A percentile compares a stretch with the other conserved stretches of the same genome.
phyloP scores from a whole-genome alignment of 2,113 vertebrate genomes.

The Ciconia stormi region DNA sequence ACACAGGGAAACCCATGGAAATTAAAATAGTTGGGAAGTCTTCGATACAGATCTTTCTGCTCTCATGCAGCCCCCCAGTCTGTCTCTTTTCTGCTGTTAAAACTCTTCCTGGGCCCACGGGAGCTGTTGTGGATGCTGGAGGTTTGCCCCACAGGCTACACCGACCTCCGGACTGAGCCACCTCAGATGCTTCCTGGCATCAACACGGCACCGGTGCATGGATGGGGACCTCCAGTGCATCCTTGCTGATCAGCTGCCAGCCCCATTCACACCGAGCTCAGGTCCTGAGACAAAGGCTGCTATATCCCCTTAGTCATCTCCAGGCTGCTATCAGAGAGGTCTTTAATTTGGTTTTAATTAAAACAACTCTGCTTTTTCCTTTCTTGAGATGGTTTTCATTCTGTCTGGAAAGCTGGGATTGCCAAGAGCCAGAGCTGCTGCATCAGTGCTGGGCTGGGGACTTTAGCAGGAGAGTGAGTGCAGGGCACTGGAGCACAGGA shows the following conservation, averaged over 20 bases:
- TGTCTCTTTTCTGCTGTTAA: background rate
- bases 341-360: background rate
- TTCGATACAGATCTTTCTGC: background rate
- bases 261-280: background rate
- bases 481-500: background rate
- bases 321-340: background rate
- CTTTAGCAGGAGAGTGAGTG: background rate
- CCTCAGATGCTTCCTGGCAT: background rate
- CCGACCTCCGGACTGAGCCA: background rate
- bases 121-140: background rate
- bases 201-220: accelerated
- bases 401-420: background rate
- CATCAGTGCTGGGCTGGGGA: background rate
- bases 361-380: background rate
- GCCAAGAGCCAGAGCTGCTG: background rate
- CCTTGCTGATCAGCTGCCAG: background rate
- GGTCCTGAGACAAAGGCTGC: background rate
- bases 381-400: background rate
- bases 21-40: background rate
- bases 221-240: background rate
- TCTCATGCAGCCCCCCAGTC: background rate
- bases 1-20: background rate
- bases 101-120: accelerated
- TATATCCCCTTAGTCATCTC: background rate
- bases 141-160: background rate